Evolutionary conservation across 2,888 invertebrate genomes (phyloP), one percentile per base, ranked within the genome.

Genomic region (Synanthedon formicaeformis): DNA sequence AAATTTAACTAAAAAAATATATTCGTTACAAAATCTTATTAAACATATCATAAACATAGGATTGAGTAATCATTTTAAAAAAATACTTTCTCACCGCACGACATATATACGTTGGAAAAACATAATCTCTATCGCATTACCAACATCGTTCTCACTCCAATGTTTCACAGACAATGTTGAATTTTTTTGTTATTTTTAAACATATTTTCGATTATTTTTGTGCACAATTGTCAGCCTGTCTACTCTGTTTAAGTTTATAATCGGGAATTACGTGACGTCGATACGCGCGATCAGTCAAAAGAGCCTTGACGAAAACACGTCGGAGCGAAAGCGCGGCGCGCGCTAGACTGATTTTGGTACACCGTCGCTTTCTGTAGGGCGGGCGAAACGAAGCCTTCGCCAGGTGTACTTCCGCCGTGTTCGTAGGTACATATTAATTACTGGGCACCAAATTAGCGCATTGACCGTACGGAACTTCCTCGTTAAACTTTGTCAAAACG

Each of bases 381-480:
- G 54, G 59, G 56, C 60, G 60, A 62, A 57, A 66, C 68, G 70
- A 66, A 54, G 59, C 64, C 69, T 64, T 64, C 69, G 65, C 57
- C 77, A 78, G 78, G 78, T 78, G 64, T 69, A 65, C 60, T 50
- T 27, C 50, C 11, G 49, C 49, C 14, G 13, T 45, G 49, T 23
- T 49, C 14, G 18, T 12, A 16, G 49, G 16, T 49, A 49, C 49
- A 11, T 58, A 81, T 81, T 83, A 81, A 83, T 84, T 83, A 82
- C 79, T 71, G 66, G 65, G 66, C 75, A 71, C 69, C 72, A 76
- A 81, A 84, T 81, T 80, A 83, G 75, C 75, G 77, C 81, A 69
- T 69, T 76, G 74, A 73, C 78, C 76, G 73, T 68, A 69, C 59
- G 55, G 61, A 63, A 62, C 60, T 75, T 73, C 69, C 69, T 66